These are phyloP conservation scores for Hemitrygon akajei DNA, from an alignment of 2,797 vertebrate species.

Conservation along the genomic window DNA sequence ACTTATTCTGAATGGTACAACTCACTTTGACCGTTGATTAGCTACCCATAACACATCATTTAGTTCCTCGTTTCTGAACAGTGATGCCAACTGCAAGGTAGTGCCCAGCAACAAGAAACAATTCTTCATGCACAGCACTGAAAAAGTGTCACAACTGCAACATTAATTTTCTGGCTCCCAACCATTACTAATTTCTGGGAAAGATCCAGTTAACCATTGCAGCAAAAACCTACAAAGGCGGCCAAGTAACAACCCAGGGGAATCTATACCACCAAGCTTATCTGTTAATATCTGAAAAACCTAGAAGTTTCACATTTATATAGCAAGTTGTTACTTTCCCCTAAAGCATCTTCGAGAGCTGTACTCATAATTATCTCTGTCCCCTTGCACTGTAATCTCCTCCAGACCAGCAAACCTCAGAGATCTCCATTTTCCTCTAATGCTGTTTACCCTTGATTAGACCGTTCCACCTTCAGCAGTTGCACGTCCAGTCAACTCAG, in stretches of 20 bases:
- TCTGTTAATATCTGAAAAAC: neutral
- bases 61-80: neutral
- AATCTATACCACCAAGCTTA: neutral
- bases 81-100: neutral
- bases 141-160: neutral
- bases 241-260: neutral
- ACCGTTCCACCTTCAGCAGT: neutral
- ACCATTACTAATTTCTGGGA: neutral
- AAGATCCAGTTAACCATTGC: neutral
- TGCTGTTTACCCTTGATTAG: neutral
- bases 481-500: neutral
- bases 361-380: neutral
- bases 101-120: neutral
- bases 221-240: neutral
- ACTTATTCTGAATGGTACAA: neutral
- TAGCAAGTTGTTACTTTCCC: no score
- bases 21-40: neutral
- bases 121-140: neutral
- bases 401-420: neutral
- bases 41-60: no score
- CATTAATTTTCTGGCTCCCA: neutral
- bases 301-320: neutral
- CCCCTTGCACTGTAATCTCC: no score
- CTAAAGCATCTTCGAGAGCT: neutral
- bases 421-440: neutral